Percentiles rank a stretch among this genome's conserved stretches.
Evolutionary conservation across 1,140 invertebrate species (phyloP).

Genomic region (Asobara japonica): DNA sequence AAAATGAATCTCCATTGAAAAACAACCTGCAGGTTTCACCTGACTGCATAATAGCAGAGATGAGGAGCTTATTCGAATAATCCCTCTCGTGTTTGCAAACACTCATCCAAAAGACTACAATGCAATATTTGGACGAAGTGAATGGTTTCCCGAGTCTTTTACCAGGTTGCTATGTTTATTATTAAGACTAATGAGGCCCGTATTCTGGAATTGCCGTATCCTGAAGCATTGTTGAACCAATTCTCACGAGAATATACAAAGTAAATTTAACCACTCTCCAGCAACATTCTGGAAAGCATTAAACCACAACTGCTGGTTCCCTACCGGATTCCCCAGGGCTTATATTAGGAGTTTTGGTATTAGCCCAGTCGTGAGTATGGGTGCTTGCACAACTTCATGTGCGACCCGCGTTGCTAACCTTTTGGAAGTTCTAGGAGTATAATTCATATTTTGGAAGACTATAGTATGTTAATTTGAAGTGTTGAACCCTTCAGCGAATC

Average conservation of each 20-base stretch:
- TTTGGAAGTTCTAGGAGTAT: not conserved
- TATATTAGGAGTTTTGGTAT: conserved; percentile 2
- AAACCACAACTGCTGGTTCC: conserved; percentile 13
- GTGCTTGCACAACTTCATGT: not conserved
- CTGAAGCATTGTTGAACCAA: conserved; percentile 1
- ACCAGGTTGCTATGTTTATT: not conserved
- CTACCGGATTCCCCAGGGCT: not conserved
- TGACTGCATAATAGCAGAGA: no score
- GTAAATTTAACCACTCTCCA: not conserved
- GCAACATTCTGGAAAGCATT: not conserved
- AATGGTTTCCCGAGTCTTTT: no score
- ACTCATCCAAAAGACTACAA: no score
- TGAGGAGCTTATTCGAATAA: no score
- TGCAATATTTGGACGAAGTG: no score
- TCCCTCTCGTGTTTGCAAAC: no score
- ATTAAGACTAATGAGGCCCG: conserved; percentile 14
- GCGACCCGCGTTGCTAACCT: not conserved
- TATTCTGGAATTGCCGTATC: not conserved
- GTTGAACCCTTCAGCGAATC: no score
- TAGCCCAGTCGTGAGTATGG: not conserved
- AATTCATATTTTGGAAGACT: no score
- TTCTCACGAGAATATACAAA: conserved; percentile 4
- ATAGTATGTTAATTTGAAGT: no score
- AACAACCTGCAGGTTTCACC: no score
- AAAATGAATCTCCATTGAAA: no score